phyloP scores from a whole-genome alignment of 2,888 invertebrate genomes.

The Andrena dorsata region DNA sequence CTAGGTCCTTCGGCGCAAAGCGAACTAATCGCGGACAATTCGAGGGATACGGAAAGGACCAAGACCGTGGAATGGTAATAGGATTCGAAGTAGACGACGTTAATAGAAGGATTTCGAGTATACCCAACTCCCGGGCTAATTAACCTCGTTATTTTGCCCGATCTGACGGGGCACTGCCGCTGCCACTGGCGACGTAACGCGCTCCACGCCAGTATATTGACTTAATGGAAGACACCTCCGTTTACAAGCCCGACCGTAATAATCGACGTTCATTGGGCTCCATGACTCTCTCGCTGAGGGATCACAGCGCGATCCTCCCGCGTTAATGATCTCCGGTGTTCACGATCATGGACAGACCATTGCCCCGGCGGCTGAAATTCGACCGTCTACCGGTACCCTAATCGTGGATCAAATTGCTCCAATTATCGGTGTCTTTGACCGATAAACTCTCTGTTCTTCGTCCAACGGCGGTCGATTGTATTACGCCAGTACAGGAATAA shows the following conservation, averaged over 20 bases:
- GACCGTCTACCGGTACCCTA: not conserved
- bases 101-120: slow-evolving; percentile 71
- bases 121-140: slow-evolving; percentile 59
- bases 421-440: not conserved
- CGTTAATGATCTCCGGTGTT: slow-evolving; percentile 34
- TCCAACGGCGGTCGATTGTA: too few species aligned
- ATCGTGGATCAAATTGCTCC: not conserved
- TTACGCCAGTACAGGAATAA: too few species aligned
- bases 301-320: slow-evolving; percentile 1
- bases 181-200: slow-evolving; percentile 48
- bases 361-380: not conserved
- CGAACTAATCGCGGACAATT: slow-evolving; percentile 58
- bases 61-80: slow-evolving; percentile 53
- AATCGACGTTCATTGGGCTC: slow-evolving; percentile 38
- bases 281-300: slow-evolving; percentile 13
- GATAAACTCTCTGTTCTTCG: not conserved
- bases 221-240: slow-evolving; percentile 51
- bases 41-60: slow-evolving; percentile 31
- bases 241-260: slow-evolving; percentile 26
- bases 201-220: slow-evolving; percentile 30
- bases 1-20: slow-evolving; percentile 36
- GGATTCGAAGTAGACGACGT: slow-evolving; percentile 66
- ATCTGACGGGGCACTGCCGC: slow-evolving; percentile 37
- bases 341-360: slow-evolving; percentile 1
- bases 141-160: slow-evolving; percentile 70